These are phyloP conservation scores for Lepidurus couesii DNA, from an alignment of 1,140 invertebrate species.

Conservation along the genomic window DNA sequence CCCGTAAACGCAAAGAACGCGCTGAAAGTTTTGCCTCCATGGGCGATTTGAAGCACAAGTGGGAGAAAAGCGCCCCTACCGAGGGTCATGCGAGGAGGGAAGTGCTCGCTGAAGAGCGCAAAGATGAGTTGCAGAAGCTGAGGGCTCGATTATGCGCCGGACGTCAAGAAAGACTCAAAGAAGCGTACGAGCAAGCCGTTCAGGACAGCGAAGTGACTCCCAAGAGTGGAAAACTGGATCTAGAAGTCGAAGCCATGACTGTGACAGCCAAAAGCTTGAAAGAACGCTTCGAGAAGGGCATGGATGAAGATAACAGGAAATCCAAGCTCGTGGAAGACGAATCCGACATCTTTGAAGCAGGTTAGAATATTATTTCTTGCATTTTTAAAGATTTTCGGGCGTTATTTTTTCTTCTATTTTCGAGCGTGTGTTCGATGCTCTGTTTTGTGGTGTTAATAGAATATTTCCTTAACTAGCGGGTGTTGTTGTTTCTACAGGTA, in stretches of 20 bases:
- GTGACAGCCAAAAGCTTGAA: slow-evolving; percentile 29
- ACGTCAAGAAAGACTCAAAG: slow-evolving; percentile 82
- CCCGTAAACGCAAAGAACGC: slow-evolving; percentile 53
- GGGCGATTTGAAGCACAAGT: slow-evolving; percentile 59
- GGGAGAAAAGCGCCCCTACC: slow-evolving; percentile 36
- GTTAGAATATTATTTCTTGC: slow-evolving; percentile 46
- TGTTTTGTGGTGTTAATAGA: not conserved
- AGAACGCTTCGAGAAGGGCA: slow-evolving; percentile 48
- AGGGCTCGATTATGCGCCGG: slow-evolving; percentile 75
- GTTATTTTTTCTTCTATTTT: slow-evolving; percentile 23
- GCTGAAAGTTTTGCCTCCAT: slow-evolving; percentile 76
- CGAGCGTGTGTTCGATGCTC: not conserved
- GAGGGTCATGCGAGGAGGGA: slow-evolving; percentile 57
- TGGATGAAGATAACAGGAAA: slow-evolving; percentile 49
- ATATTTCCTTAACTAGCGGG: not conserved
- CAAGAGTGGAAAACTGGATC: slow-evolving; percentile 24
- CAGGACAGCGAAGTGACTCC: slow-evolving; percentile 55
- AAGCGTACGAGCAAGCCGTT: slow-evolving; percentile 83
- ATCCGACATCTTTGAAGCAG: slow-evolving; percentile 71
- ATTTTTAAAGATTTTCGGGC: too few species aligned
- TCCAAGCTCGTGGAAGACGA: slow-evolving; percentile 60
- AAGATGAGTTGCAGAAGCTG: slow-evolving; percentile 79
- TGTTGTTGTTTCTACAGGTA: slow-evolving; percentile 52
- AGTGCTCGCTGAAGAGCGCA: slow-evolving; percentile 69
- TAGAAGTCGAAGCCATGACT: slow-evolving; percentile 4